A percentile compares a stretch with the other conserved stretches of the same genome.
phyloP scores from a whole-genome alignment of 1,140 invertebrate genomes.

The Trichonephila clavipes region DNA sequence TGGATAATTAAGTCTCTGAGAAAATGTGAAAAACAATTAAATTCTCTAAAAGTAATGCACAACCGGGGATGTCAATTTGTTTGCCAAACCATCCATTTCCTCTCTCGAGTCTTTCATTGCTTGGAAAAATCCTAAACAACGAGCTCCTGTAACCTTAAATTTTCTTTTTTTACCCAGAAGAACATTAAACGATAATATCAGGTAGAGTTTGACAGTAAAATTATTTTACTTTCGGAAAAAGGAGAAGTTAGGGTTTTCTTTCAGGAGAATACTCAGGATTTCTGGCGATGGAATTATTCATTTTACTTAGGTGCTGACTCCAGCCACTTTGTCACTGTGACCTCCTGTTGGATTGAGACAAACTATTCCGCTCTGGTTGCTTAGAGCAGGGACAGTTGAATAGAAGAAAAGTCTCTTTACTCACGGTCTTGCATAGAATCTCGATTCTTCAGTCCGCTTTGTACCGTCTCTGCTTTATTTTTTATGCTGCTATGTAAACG shows the following conservation, averaged over 20 bases:
- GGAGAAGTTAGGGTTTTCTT: neutral
- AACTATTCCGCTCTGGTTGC: no score
- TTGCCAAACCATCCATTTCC: neutral
- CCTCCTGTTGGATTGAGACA: no score
- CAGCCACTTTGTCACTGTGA: slow-evolving; percentile 25
- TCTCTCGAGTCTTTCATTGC: neutral
- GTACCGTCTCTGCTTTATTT: no score
- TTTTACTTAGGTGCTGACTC: slow-evolving; percentile 1
- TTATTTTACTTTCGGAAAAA: neutral
- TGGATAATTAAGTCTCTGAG: neutral
- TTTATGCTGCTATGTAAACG: no score
- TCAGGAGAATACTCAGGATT: neutral
- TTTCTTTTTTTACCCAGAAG: neutral
- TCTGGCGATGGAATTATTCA: neutral
- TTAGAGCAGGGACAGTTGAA: no score
- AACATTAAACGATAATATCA: neutral
- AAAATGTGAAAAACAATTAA: neutral
- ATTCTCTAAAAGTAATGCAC: neutral
- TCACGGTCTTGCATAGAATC: no score
- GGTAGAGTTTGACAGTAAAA: neutral
- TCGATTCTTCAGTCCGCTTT: no score
- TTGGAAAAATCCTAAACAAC: neutral
- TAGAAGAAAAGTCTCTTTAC: no score
- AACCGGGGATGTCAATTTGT: neutral
- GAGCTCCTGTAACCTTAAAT: neutral